A percentile compares a stretch with the other conserved stretches of the same genome.
Evolutionary conservation across 2,888 invertebrate genomes (phyloP).

Genomic region (Piscicola geometra): DNA sequence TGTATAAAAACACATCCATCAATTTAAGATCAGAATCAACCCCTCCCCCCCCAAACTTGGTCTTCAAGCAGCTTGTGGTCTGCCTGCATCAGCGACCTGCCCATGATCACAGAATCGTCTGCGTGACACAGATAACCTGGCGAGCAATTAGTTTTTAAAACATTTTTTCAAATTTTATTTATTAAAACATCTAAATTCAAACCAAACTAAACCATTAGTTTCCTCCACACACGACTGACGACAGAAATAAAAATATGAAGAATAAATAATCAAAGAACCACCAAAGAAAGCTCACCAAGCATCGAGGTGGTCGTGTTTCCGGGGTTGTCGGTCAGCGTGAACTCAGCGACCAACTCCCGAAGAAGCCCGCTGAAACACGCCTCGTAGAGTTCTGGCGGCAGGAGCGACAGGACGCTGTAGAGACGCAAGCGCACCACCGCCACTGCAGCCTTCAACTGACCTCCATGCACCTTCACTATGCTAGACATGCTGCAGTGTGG

Average conservation of each 20-base stretch:
- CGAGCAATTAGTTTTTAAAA: no score
- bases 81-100: conserved; percentile 90
- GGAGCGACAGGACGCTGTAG: conserved; percentile 76
- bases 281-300: conserved; percentile 52
- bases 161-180: no score
- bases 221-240: no score
- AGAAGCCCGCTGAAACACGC: conserved; percentile 78
- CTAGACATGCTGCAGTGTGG: conserved; percentile 49
- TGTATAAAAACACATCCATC: background rate
- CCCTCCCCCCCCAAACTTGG: conserved; percentile 65
- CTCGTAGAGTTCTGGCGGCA: conserved; percentile 76
- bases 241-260: no score
- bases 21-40: background rate
- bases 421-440: conserved; percentile 86
- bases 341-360: conserved; percentile 84
- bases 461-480: conserved; percentile 55
- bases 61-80: conserved; percentile 94
- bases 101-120: conserved; percentile 83
- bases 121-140: conserved; percentile 73
- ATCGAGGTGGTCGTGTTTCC: conserved; percentile 79
- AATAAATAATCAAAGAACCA: no score
- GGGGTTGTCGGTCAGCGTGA: conserved; percentile 86
- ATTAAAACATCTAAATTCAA: no score
- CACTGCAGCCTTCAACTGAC: conserved; percentile 80
- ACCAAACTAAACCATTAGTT: no score